Evolutionary conservation across 2,888 invertebrate species (phyloP).

Genomic region (Drosophila nr. medialis): DNA sequence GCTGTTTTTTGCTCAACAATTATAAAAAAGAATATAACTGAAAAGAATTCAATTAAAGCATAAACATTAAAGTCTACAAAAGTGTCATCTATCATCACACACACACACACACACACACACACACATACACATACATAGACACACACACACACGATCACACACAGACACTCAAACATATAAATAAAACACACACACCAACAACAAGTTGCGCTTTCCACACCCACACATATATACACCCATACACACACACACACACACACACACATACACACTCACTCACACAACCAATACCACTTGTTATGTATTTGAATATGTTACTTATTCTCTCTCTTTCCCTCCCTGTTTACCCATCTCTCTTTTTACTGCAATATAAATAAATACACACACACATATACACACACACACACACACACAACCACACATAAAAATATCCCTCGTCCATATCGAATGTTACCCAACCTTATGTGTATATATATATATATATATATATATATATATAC

Average conservation of each 20-base stretch:
- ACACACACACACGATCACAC: conserved; percentile 13
- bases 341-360: conserved; percentile 34
- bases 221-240: conserved; percentile 22
- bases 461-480: conserved; percentile 8
- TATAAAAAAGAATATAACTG: conserved; percentile 6
- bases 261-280: conserved; percentile 21
- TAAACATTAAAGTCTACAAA: conserved; percentile 60
- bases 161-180: conserved; percentile 6
- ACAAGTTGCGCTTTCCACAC: conserved; percentile 56
- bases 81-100: conserved; percentile 64
- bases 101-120: conserved; percentile 33
- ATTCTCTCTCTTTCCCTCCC: conserved; percentile 47
- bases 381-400: conserved; percentile 23
- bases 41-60: conserved; percentile 34
- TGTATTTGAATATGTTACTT: conserved; percentile 54
- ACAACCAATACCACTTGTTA: conserved; percentile 33
- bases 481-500: conserved; percentile 1
- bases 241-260: conserved; percentile 14
- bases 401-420: conserved; percentile 31
- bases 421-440: conserved; percentile 45
- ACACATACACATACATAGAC: conserved; percentile 13
- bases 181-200: conserved; percentile 25
- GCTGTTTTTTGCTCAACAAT: conserved; percentile 6
- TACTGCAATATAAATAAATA: conserved; percentile 31
- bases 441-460: conserved; percentile 38